Percentiles rank a stretch among this genome's conserved stretches.
Conservation (phyloP, 2,113 vertebrate genomes). For the Boleophthalmus pectinirostris region DNA sequence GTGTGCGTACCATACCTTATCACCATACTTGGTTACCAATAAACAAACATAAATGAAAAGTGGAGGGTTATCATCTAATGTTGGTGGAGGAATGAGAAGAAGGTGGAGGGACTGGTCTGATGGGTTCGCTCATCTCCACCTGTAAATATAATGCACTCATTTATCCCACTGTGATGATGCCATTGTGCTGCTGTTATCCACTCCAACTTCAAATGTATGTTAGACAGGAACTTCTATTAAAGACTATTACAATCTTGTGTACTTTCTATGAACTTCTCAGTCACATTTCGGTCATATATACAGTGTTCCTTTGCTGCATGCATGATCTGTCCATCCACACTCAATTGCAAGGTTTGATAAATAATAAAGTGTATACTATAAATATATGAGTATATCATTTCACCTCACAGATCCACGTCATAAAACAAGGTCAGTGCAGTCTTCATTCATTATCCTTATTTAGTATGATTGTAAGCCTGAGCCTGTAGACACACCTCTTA, state of each 20-base stretch:
- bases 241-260: too few relatives aligned
- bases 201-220: neutral
- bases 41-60: neutral
- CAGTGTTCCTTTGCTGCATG: too few relatives aligned
- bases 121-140: neutral
- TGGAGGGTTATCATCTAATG: neutral
- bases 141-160: neutral
- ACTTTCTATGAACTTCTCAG: too few relatives aligned
- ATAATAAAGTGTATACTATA: too few relatives aligned
- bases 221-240: too few relatives aligned
- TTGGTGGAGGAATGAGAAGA: constrained; percentile 8
- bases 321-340: too few relatives aligned
- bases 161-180: neutral
- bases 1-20: neutral
- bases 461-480: neutral
- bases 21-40: neutral
- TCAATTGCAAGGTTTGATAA: too few relatives aligned
- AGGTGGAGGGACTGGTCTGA: neutral
- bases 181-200: neutral
- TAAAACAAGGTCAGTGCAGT: neutral
- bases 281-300: too few relatives aligned
- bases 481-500: constrained; percentile 41
- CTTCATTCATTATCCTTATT: neutral
- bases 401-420: too few relatives aligned
- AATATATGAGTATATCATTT: too few relatives aligned